Evolutionary conservation across 2,113 vertebrate genomes (phyloP), one percentile per base, ranked within the genome.

Genomic region (Oryzias javanicus): DNA sequence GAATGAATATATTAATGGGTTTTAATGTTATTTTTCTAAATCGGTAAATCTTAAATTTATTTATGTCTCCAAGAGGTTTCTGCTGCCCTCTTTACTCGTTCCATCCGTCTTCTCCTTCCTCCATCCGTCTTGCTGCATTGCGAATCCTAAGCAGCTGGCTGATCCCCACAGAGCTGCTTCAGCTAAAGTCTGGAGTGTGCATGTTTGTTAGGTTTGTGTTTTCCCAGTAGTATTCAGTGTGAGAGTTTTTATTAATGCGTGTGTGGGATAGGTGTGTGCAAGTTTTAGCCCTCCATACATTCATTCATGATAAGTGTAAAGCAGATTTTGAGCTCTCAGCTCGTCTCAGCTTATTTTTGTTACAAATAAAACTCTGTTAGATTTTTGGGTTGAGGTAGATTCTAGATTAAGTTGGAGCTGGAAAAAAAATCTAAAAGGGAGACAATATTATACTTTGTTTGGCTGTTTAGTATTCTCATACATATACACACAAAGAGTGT

Each of bases 101-200:
- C 24, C 6, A 12, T 29, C 24, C 40, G 47, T 60, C 54, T 55
- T 67, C 67, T 66, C 61, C 61, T 16, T 42, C 24, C 64, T 51
- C 61, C 64, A 75, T 86, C 74, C 42, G 25, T 81, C 60, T 75
- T 82, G 77, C 75, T 81, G 79, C 79, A 79, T 49, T 80, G 81
- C 67, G 29, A 78, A 81, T 64, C 61, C 51, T 60, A 73, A 76
- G 80, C 70, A 73, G 64, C 29, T 54, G 55, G 64, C 60, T 70
- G 74, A 64, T 84, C 80, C 77, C 84, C 56, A 59, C 62, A 70
- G 82, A 74, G 69, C 72, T 57, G 60, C 44, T 72, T 78, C 64
- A 76, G 72, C 83, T 67, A 49, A 66, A 67, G 74, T 71, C 64
- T 60, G 63, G 41, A 72, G 57, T 55, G 42, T 1, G 4, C 20